phyloP scores from a whole-genome alignment of 2,797 vertebrate genomes.

The Eurystomus glaucurus region DNA sequence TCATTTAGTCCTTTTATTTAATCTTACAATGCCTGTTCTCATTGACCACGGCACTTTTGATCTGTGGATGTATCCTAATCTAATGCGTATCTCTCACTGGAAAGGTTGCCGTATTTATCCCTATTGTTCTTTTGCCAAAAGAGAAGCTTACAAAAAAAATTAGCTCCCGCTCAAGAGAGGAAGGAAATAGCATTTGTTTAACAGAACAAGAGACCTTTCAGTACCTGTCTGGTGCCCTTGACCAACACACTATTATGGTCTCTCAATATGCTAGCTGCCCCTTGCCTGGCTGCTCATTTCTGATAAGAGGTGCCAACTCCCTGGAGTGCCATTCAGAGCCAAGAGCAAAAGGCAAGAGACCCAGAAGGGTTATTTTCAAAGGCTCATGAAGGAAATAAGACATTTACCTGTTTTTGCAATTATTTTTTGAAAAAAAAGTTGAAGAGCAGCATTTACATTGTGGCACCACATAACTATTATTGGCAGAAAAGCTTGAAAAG shows the following conservation, averaged over 20 bases:
- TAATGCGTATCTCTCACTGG: constrained; percentile 76
- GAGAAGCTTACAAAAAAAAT: constrained; percentile 78
- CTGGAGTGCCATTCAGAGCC: constrained; percentile 75
- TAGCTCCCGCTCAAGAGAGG: constrained; percentile 77
- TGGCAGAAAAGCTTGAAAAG: constrained; percentile 15
- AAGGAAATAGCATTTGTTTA: constrained; percentile 86
- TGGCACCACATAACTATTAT: not conserved
- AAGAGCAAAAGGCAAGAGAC: constrained; percentile 72
- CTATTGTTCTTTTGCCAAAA: constrained; percentile 80
- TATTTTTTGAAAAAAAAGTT: constrained; percentile 69
- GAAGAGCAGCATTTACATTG: constrained; percentile 56
- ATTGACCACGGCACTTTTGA: constrained; percentile 80
- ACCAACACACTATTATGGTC: constrained; percentile 75
- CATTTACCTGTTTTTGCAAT: constrained; percentile 76
- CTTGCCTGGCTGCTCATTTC: constrained; percentile 80
- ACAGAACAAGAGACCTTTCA: constrained; percentile 82
- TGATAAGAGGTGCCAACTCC: constrained; percentile 85
- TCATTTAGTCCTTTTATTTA: constrained; percentile 84
- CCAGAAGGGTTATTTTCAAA: constrained; percentile 80
- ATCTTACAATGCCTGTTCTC: constrained; percentile 71
- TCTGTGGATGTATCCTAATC: constrained; percentile 84
- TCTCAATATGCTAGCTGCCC: constrained; percentile 83
- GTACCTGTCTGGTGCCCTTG: constrained; percentile 84
- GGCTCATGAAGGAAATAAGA: constrained; percentile 78
- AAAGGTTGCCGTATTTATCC: constrained; percentile 78